phyloP scores from a whole-genome alignment of 1,140 invertebrate species.

The Brachystomella parvula region DNA sequence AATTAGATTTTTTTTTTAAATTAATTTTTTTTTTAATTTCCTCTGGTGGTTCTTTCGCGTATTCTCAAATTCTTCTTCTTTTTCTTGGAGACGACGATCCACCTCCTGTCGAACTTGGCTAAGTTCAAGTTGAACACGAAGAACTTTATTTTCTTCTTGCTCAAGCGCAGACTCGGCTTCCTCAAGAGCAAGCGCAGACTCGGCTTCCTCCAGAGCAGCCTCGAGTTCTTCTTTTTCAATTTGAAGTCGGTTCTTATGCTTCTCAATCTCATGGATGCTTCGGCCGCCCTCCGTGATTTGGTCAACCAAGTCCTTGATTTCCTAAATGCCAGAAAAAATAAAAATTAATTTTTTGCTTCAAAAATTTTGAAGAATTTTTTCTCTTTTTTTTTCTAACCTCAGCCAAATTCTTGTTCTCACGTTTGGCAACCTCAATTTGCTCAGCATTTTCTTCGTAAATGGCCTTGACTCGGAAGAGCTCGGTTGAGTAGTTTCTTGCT shows the following conservation, averaged over 20 bases:
- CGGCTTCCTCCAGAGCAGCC: conserved; percentile 96
- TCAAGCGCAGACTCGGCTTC: conserved; percentile 97
- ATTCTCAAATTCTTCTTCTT: conserved; percentile 99
- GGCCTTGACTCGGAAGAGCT: conserved; percentile 96
- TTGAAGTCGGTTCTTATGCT: conserved; percentile 93
- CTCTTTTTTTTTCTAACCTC: conserved; percentile 45
- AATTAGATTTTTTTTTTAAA: too few species aligned
- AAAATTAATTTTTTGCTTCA: neutral
- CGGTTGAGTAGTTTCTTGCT: conserved; percentile 97
- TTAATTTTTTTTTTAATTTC: too few species aligned
- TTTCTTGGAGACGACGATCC: conserved; percentile 68
- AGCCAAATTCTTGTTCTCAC: conserved; percentile 98
- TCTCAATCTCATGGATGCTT: conserved; percentile 98
- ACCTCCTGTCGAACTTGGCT: conserved; percentile 62
- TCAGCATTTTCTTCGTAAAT: conserved; percentile 95
- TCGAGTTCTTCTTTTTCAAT: conserved; percentile 98
- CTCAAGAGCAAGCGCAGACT: conserved; percentile 93
- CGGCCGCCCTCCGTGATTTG: conserved; percentile 97
- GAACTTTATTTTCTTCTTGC: conserved; percentile 96
- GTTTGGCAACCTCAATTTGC: conserved; percentile 88
- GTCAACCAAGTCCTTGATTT: conserved; percentile 97
- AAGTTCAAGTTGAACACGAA: conserved; percentile 91
- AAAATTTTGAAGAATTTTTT: neutral
- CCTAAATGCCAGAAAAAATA: conserved; percentile 42
- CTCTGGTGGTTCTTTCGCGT: conserved; percentile 96